A percentile compares a stretch with the other conserved stretches of the same genome.
Conservation (phyloP, 2,888 invertebrate species). For the Aphidoletes aphidimyza region DNA sequence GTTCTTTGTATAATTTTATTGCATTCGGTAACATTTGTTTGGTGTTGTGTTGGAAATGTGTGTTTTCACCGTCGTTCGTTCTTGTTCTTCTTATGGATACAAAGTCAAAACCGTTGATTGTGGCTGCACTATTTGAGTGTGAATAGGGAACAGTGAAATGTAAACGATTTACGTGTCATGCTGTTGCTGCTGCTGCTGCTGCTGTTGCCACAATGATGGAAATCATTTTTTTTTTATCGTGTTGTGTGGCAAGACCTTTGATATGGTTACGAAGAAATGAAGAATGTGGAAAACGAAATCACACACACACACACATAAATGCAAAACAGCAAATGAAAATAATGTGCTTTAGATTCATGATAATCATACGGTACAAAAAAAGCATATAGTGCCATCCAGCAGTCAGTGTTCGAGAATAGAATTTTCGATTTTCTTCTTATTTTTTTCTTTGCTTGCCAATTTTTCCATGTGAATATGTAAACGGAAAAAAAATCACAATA, state of each 20-base stretch:
- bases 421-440: no score
- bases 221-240: no score
- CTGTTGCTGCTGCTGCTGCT: no score
- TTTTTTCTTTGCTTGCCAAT: no score
- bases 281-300: background rate
- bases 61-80: background rate
- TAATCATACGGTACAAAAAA: constrained; percentile 31
- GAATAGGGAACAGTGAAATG: no score
- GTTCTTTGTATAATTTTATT: background rate
- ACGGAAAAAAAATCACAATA: no score
- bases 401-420: no score
- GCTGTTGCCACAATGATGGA: no score
- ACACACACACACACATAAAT: background rate
- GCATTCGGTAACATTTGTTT: background rate
- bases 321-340: background rate
- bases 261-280: background rate
- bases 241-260: background rate
- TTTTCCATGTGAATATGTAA: no score
- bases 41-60: background rate
- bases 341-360: constrained; percentile 17
- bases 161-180: background rate
- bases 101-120: background rate
- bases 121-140: background rate
- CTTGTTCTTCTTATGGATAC: background rate
- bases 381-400: background rate